Conservation (phyloP, 2,888 invertebrate species). For the Nymphalis polychloros region DNA sequence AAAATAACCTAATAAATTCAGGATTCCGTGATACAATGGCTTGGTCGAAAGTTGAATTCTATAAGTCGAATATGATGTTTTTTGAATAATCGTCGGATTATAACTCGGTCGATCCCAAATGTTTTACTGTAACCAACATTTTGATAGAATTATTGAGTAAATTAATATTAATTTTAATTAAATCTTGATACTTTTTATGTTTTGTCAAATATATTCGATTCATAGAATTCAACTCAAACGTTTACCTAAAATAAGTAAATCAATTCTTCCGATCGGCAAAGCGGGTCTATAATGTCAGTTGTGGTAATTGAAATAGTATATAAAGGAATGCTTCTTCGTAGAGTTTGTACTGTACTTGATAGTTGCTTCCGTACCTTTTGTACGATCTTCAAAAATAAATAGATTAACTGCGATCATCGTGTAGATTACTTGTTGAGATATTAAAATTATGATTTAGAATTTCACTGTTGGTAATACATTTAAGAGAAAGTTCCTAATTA, state of each 20-base stretch:
- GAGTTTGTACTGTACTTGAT: slow-evolving; percentile 20
- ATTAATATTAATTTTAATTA: too few relatives aligned
- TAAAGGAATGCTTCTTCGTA: slow-evolving; percentile 11
- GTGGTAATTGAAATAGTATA: slow-evolving; percentile 5
- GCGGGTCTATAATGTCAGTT: not conserved
- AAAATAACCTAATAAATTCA: not conserved
- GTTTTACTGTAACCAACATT: too few relatives aligned
- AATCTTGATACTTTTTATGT: too few relatives aligned
- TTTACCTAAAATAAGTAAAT: not conserved
- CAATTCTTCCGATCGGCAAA: slow-evolving; percentile 3
- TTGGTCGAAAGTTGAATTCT: not conserved
- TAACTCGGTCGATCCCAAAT: too few relatives aligned
- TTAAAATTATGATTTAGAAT: slow-evolving; percentile 10
- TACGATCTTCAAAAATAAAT: slow-evolving; percentile 2
- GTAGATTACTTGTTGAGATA: not conserved
- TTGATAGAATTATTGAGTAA: too few relatives aligned
- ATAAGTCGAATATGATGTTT: not conserved
- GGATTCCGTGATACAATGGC: not conserved
- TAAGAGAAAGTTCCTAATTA: slow-evolving; percentile 35
- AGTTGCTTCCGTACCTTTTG: slow-evolving; percentile 6
- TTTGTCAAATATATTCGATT: not conserved
- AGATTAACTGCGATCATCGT: not conserved
- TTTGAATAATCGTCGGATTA: too few relatives aligned
- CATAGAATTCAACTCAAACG: not conserved
- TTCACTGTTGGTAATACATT: slow-evolving; percentile 23